Evolutionary conservation across 30 jellyfish, hydroid and myxozoan genomes (phyloP), one percentile per base, ranked within the genome.

Genomic region (Turritopsis rubra): DNA sequence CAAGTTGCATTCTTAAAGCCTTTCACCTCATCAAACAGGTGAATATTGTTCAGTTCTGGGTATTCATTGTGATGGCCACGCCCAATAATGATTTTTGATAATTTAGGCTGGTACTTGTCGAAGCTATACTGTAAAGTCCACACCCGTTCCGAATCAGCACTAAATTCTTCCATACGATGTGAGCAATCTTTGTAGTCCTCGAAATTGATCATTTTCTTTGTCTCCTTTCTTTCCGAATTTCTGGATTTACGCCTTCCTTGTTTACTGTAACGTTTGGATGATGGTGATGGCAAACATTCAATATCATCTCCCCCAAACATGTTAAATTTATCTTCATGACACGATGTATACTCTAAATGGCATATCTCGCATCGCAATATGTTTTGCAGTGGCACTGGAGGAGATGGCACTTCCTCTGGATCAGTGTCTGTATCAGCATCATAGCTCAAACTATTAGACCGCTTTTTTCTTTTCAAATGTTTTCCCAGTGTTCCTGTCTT

Each of bases 171-270:
- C 87, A 80, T 80, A 18, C 77, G 75, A 26, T 80, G 87, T 23
- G 87, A 30, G n/a, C 87, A 80, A 70, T 80, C 87, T 26, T 80
- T 80, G 29, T 80, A 80, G n/a, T 80, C 87, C 28, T 80, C 77
- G n/a, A 80, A 30, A n/a, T 74, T 74, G 9, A 68, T 68, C 82
- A 23, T 52, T 0, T 80, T 18, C 52, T 52, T 53, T 21, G n/a
- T 80, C 65, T 80, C 52, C 20, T 53, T 54, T 31, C 4, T 18
- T 22, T 65, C 65, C 18, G 52, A 17, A 29, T 53, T 52, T 80
- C 28, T 53, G 22, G 24, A n/a, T 24, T 22, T 74, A 7, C 65
- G 54, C 13, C 82, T 18, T 23, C 41, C 54, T 26, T 65, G 52
- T 1, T 54, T 31, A 20, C 16, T 31, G 75, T 29, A 16, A 28